phyloP scores from a whole-genome alignment of 2,888 invertebrate genomes.

The Microplitis manilae region DNA sequence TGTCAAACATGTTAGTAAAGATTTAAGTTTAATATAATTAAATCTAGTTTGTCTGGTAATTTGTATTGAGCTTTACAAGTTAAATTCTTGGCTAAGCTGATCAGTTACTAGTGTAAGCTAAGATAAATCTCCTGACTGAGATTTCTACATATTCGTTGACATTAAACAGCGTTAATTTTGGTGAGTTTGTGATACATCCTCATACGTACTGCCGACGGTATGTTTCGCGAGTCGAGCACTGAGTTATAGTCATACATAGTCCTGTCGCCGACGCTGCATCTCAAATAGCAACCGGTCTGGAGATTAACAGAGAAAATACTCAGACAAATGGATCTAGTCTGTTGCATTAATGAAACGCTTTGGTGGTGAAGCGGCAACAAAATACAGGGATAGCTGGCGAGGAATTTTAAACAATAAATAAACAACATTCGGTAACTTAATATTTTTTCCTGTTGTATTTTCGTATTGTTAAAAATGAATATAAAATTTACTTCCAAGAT shows the following conservation, averaged over 20 bases:
- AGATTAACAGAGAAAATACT: not conserved
- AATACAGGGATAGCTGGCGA: too few species aligned
- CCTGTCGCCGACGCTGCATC: not conserved
- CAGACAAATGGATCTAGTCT: not conserved
- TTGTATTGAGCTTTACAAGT: not conserved
- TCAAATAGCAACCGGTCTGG: not conserved
- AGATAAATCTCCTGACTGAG: not conserved
- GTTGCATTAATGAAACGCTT: not conserved
- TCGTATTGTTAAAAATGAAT: too few species aligned
- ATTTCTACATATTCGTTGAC: slow-evolving; percentile 1
- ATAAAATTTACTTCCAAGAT: too few species aligned
- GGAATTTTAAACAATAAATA: too few species aligned
- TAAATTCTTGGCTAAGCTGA: not conserved
- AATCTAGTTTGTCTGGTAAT: not conserved
- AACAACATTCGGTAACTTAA: too few species aligned
- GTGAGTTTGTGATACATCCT: not conserved
- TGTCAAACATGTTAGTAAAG: not conserved
- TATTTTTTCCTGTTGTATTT: too few species aligned
- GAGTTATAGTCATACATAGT: not conserved
- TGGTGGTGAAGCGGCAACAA: not conserved
- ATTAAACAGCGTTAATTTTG: not conserved
- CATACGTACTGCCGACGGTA: not conserved
- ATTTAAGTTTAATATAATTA: not conserved
- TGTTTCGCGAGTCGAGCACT: not conserved
- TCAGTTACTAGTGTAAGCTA: not conserved